Percentiles rank a stretch among this genome's conserved stretches.
Evolutionary conservation across 2,797 vertebrate species (phyloP).

Genomic region (Esox masquinongy): DNA sequence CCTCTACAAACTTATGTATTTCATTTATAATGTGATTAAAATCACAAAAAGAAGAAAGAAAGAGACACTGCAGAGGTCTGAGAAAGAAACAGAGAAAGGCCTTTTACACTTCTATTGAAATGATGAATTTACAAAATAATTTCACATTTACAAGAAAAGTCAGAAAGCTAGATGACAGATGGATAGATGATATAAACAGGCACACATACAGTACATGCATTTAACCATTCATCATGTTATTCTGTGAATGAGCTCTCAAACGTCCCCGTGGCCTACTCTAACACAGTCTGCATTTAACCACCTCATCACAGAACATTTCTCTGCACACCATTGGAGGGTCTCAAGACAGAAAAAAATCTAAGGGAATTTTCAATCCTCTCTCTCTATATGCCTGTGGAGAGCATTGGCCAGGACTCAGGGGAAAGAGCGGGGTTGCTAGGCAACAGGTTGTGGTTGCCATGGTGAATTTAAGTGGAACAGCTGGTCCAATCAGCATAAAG

Average conservation of each 20-base stretch:
- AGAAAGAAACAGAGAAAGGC: too few species aligned
- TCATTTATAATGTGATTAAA: too few species aligned
- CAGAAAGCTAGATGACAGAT: background rate
- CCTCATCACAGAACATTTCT: slow-evolving; percentile 66
- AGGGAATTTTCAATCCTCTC: slow-evolving; percentile 73
- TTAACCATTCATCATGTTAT: slow-evolving; percentile 18
- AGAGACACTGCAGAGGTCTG: too few species aligned
- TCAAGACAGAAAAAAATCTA: slow-evolving; percentile 62
- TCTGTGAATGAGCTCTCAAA: slow-evolving; percentile 36
- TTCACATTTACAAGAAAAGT: too few species aligned
- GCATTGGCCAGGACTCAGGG: slow-evolving; percentile 85
- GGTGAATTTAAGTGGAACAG: slow-evolving; percentile 92
- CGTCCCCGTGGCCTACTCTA: slow-evolving; percentile 53
- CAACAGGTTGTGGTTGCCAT: slow-evolving; percentile 98
- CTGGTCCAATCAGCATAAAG: slow-evolving; percentile 94
- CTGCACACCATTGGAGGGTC: slow-evolving; percentile 53
- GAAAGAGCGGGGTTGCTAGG: slow-evolving; percentile 86
- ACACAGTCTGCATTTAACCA: slow-evolving; percentile 52
- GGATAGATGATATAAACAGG: background rate
- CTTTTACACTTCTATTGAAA: too few species aligned
- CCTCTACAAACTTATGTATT: too few species aligned
- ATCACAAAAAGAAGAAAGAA: too few species aligned
- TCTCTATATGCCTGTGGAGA: slow-evolving; percentile 83
- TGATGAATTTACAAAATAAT: too few species aligned
- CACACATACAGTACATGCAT: background rate